Base-by-base conservation (phyloP, 2,888 invertebrate species). In the Cheilosia vulpina region DNA sequence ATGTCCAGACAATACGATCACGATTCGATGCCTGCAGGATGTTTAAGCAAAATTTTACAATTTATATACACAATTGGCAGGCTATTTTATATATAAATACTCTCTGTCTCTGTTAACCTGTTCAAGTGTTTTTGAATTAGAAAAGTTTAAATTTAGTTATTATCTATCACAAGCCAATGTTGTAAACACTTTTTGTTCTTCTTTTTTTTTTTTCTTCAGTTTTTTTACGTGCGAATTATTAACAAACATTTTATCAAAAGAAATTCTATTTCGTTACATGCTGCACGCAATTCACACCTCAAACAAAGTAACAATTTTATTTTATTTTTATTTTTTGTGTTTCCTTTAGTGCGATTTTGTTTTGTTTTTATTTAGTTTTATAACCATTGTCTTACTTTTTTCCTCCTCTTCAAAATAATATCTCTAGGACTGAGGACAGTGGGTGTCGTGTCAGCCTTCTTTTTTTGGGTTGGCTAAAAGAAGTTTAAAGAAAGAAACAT, bases 1-100 rank as follows among this genome's bases (percentile, higher is more conserved):
- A 97, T 66, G 97, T 97, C 97, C 97, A 97, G 66, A 97, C 97
- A 90, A 97, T 97, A 89, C 97, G 94, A 92, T 92, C 92, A 79
- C 91, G 91, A 89, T 91, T 91, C 66, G 91, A 92, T 87, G 90
- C 91, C 92, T 92, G 82, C 38, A 47, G 58, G 21, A 21, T 38
- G 34, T 52, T 52, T 45, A 69, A 19, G 9, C 13, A 65, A 57
- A 50, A 43, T 43, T 41, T 66, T 66, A 50, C 9, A 19, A 50
- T 21, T 38, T 21, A 15, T 9, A 6, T 63, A n/a, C 15, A 57
- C 21, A 27, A 27, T 13, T 17, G 4, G n/a, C 58, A 34, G 24
- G 17, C 31, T 47, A 79, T 77, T 69, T 2, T 21, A 21, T 21
- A 52, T 24, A 62, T 58, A 45, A 53, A 19, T 31, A 31, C 47